A percentile compares a stretch with the other conserved stretches of the same genome.
Evolutionary conservation across 1,140 invertebrate species (phyloP).

Genomic region (Sitodiplosis mosellana): DNA sequence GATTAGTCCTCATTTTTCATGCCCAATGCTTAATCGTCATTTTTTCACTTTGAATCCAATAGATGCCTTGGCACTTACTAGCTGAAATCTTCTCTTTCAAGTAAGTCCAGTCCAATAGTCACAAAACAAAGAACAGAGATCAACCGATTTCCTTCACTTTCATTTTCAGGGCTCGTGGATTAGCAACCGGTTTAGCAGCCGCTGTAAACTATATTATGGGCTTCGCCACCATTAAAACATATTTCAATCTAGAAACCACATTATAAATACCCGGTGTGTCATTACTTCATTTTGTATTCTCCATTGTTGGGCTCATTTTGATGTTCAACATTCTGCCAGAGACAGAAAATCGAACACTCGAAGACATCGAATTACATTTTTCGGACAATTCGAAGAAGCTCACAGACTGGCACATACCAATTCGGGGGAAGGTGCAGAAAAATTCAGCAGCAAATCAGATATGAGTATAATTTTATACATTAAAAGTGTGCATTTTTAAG

Average conservation of each 20-base stretch:
- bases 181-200: slow-evolving; percentile 34
- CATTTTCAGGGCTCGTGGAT: slow-evolving; percentile 29
- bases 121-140: not conserved
- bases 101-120: slow-evolving; percentile 5
- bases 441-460: too few species aligned
- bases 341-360: slow-evolving; percentile 54
- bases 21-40: too few species aligned
- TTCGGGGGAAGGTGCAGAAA: too few species aligned
- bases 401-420: too few species aligned
- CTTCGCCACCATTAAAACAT: slow-evolving; percentile 42
- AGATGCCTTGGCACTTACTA: too few species aligned
- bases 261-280: slow-evolving; percentile 36
- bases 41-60: too few species aligned
- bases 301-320: slow-evolving; percentile 24
- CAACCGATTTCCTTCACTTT: slow-evolving; percentile 15
- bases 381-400: slow-evolving; percentile 22
- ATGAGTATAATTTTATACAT: too few species aligned
- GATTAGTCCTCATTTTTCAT: too few species aligned
- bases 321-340: slow-evolving; percentile 55
- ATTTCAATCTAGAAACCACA: slow-evolving; percentile 28
- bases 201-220: slow-evolving; percentile 36
- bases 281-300: slow-evolving; percentile 37
- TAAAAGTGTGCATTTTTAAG: too few species aligned
- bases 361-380: slow-evolving; percentile 47
- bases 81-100: too few species aligned